These are phyloP conservation scores for Gonioctena quinquepunctata DNA, from an alignment of 1,140 invertebrate species.

Conservation along the genomic window DNA sequence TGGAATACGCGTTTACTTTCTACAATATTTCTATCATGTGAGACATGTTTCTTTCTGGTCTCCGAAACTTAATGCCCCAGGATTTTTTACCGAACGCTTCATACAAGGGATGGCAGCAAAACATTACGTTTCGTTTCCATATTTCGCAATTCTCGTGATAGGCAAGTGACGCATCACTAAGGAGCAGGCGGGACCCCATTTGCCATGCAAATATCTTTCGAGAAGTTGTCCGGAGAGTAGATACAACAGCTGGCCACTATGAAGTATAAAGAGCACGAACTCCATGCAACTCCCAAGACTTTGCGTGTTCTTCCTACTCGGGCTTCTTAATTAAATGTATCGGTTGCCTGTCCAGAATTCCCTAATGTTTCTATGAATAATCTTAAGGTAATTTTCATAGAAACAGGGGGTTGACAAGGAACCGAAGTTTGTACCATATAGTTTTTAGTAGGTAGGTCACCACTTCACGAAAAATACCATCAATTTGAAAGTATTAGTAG, in stretches of 20 bases:
- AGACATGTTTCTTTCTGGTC: too few species aligned
- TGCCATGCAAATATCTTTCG: conserved; percentile 35
- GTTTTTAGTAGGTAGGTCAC: too few species aligned
- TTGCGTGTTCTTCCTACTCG: conserved; percentile 14
- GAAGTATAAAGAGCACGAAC: conserved; percentile 37
- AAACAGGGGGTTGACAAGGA: neutral
- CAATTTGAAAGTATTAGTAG: too few species aligned
- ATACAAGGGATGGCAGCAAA: too few species aligned
- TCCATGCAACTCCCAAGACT: conserved; percentile 23
- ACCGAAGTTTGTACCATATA: too few species aligned
- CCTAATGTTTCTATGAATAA: neutral
- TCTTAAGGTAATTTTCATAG: neutral
- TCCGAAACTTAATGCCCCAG: too few species aligned
- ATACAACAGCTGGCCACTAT: conserved; percentile 35
- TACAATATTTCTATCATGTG: too few species aligned
- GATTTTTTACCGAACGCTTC: too few species aligned
- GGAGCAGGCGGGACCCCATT: conserved; percentile 22
- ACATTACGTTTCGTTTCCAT: neutral
- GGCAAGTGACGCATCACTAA: conserved; percentile 5
- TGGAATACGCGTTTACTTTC: too few species aligned
- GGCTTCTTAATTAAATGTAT: conserved; percentile 11
- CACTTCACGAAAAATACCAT: too few species aligned
- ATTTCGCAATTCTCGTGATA: neutral
- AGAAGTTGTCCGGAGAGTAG: conserved; percentile 29
- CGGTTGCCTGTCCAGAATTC: neutral